Evolutionary conservation across 2,888 invertebrate species (phyloP).

Genomic region (Polia nebulosa): DNA sequence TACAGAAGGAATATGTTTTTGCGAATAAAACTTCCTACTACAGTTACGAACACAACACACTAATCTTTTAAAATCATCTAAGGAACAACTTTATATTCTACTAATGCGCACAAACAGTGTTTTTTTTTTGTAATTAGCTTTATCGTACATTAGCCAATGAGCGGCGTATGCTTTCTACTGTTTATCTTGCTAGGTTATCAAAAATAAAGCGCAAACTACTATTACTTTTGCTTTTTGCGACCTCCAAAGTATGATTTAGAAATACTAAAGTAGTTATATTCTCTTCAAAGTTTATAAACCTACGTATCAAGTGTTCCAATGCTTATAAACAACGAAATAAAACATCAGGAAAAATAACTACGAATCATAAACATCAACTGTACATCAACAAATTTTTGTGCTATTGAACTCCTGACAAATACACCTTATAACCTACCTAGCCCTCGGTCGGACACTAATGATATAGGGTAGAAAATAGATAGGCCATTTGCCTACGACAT

Average conservation of each 20-base stretch:
- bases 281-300: background rate
- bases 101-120: slow-evolving; percentile 9
- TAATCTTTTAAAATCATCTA: slow-evolving; percentile 12
- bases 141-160: slow-evolving; percentile 45
- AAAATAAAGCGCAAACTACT: slow-evolving; percentile 24
- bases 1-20: slow-evolving; percentile 15
- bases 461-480: slow-evolving; percentile 25
- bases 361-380: too few species aligned
- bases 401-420: background rate
- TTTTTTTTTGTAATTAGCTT: slow-evolving; percentile 40
- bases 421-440: background rate
- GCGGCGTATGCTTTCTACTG: slow-evolving; percentile 37
- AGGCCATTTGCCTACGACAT: slow-evolving; percentile 1
- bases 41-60: background rate
- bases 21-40: slow-evolving; percentile 2
- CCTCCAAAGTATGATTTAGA: slow-evolving; percentile 36
- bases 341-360: background rate
- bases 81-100: background rate
- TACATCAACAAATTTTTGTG: too few species aligned
- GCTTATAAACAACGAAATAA: background rate
- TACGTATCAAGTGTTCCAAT: background rate
- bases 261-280: slow-evolving; percentile 9
- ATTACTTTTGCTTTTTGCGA: slow-evolving; percentile 17
- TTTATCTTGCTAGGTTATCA: slow-evolving; percentile 57
- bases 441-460: background rate